phyloP scores from a whole-genome alignment of 37 sponge, comb jelly and placozoan species.

The Petrosia ficiformis region DNA sequence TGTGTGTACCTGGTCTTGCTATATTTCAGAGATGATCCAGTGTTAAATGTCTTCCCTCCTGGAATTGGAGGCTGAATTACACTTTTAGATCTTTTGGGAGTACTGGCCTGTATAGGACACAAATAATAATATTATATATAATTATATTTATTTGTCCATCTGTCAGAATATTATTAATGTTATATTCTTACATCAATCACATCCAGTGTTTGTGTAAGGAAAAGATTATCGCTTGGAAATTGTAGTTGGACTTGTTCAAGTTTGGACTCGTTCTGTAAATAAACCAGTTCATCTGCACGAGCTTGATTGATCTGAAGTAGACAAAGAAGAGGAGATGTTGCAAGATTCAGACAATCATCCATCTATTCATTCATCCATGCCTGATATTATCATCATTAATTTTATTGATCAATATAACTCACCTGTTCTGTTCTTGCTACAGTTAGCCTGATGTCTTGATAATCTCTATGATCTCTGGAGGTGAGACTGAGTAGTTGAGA shows the following conservation, averaged over 20 bases:
- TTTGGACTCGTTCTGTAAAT: slow-evolving; percentile 57
- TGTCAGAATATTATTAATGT: background rate
- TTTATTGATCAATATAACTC: background rate
- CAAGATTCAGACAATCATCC: too few species aligned
- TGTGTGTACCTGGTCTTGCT: too few species aligned
- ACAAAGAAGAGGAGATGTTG: background rate
- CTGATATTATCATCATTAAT: too few species aligned
- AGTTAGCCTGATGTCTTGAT: slow-evolving; percentile 35
- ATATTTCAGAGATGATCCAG: too few species aligned
- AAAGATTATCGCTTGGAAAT: slow-evolving; percentile 50
- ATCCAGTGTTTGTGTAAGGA: slow-evolving; percentile 38
- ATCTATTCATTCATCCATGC: too few species aligned
- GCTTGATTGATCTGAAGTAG: slow-evolving; percentile 48
- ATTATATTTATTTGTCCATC: background rate
- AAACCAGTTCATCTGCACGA: slow-evolving; percentile 36
- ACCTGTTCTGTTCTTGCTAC: slow-evolving; percentile 30
- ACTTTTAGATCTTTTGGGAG: too few species aligned
- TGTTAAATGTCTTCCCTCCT: too few species aligned
- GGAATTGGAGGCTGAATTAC: too few species aligned
- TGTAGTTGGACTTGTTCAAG: slow-evolving; percentile 54
- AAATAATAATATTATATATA: too few species aligned
- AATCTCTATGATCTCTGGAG: slow-evolving; percentile 55
- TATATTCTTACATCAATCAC: slow-evolving; percentile 39
- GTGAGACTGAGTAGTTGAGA: slow-evolving; percentile 48
- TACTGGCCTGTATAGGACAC: too few species aligned